A percentile compares a stretch with the other conserved stretches of the same genome.
phyloP scores from a whole-genome alignment of 2,797 vertebrate genomes.

The Corythornis leucogaster region DNA sequence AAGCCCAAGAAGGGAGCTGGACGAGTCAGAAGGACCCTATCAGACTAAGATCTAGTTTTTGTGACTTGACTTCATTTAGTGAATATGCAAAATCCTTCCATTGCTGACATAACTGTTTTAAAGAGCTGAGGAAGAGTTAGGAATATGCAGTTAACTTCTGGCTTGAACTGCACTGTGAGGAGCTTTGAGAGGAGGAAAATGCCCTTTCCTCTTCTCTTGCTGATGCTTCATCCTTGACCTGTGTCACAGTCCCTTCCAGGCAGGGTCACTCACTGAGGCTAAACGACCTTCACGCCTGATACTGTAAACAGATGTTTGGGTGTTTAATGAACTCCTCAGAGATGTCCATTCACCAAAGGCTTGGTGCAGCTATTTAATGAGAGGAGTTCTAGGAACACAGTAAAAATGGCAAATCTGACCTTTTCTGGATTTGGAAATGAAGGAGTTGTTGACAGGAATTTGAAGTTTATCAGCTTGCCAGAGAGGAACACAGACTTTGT shows the following conservation, averaged over 20 bases:
- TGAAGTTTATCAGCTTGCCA: background rate
- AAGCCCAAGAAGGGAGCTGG: background rate
- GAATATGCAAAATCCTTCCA: background rate
- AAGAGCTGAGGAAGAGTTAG: background rate
- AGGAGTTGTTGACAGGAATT: background rate
- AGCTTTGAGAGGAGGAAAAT: background rate
- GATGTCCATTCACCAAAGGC: background rate
- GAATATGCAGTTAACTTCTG: background rate
- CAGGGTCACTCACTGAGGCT: rapidly evolving
- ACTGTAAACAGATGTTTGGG: background rate
- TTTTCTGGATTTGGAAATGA: background rate
- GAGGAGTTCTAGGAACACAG: background rate
- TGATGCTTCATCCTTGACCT: background rate
- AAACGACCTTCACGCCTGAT: background rate
- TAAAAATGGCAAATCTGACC: background rate
- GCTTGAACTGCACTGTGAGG: background rate
- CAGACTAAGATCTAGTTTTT: background rate
- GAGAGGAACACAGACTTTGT: rapidly evolving
- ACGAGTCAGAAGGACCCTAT: background rate
- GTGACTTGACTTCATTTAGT: background rate
- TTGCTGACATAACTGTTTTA: rapidly evolving
- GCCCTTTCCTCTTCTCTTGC: background rate
- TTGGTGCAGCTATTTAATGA: background rate
- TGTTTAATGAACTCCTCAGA: background rate
- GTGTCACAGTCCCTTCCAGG: background rate